Evolutionary conservation across 2,113 vertebrate species (phyloP), one percentile per base, ranked within the genome.

Genomic region (Limanda limanda): DNA sequence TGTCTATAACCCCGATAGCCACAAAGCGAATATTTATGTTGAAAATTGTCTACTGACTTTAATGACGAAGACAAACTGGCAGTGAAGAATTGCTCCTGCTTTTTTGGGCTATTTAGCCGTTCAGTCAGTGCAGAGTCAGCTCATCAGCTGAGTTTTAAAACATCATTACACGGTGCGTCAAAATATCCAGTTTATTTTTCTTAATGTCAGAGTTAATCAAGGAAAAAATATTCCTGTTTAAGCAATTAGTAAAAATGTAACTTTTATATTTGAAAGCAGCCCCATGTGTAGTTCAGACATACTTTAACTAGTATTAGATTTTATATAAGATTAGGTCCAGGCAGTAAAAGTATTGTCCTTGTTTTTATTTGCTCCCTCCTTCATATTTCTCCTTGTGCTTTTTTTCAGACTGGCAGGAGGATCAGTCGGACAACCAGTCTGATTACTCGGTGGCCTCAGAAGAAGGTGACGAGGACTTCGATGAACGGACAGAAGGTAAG

Each of bases 361-460:
- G 74, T 45, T 71, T 12, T 27, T 24, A 42, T 42, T 42, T 42
- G 10, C 40, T 25, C 7, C 24, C 35, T 45, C 10, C 51, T 70
- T 40, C 62, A 67, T 55, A 23, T 74, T 63, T 74, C 35, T 78
- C 9, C 72, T 25, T 63, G 3, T 85, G 74, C 45, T 85, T 25
- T 24, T 3, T 45, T 64, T 5, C 90, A 98, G 97, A 99, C 93
- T 99, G 98, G 98, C 98, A 98, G 93, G 98, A 99, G 91, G 98
- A 99, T 92, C 98, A 98, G 92, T 99, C 97, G 48, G 98, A 99
- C 89, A 98, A 99, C 94, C 97, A 99, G 87, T 99, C 98, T 3
- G 98, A 99, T 90, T 99, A 98, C 84, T 99, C 98, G 0, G 98
- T 98, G 94, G 97, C 97, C 55, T 99, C 98, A 21, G 98, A 99